A percentile compares a stretch with the other conserved stretches of the same genome.
Conservation (phyloP, 2,888 invertebrate species). For the Machimus atricapillus region DNA sequence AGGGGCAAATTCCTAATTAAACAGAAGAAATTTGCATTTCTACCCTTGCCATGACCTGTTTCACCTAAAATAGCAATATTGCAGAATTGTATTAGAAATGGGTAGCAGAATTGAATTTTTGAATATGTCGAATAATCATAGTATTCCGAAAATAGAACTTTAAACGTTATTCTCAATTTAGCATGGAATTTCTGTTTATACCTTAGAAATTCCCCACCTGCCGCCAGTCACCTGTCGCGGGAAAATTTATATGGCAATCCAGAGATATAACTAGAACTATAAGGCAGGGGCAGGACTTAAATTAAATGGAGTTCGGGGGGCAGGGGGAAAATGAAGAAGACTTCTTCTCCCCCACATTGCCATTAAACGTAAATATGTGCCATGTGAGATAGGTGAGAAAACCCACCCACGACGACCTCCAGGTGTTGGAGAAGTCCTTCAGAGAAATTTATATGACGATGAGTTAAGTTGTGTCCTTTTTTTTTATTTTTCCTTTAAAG, state of each 20-base stretch:
- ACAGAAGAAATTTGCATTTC: not conserved
- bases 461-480: not conserved
- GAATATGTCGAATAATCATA: not conserved
- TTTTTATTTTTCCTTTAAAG: not conserved
- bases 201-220: not conserved
- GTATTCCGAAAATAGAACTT: not conserved
- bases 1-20: not conserved
- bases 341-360: not conserved
- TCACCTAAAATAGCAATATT: not conserved
- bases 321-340: not conserved
- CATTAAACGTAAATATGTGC: not conserved
- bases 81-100: not conserved
- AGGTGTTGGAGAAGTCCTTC: not conserved
- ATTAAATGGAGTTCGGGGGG: not conserved
- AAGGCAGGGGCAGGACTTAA: not conserved
- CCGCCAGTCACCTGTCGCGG: not conserved
- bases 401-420: not conserved
- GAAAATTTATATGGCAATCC: not conserved
- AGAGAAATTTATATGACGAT: not conserved
- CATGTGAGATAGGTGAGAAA: not conserved
- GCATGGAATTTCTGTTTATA: not conserved
- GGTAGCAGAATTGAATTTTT: not conserved
- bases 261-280: not conserved
- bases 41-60: not conserved
- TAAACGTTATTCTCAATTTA: not conserved